phyloP scores from a whole-genome alignment of 2,113 vertebrate species.

The Aspiorhynchus laticeps region DNA sequence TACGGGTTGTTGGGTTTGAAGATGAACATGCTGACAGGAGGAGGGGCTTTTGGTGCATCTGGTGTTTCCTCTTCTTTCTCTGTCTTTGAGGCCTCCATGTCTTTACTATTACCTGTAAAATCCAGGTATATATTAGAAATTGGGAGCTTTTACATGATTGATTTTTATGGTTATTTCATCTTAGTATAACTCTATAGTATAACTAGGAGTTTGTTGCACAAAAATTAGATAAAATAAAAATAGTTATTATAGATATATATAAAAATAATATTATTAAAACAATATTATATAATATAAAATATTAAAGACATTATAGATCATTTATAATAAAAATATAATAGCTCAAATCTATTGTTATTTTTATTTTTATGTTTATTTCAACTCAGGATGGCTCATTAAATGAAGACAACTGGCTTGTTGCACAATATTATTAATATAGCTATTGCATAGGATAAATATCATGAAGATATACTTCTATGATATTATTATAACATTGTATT shows the following conservation, averaged over 20 bases:
- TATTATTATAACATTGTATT: neutral
- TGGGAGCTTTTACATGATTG: neutral
- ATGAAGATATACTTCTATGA: neutral
- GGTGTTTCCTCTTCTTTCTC: conserved; percentile 75
- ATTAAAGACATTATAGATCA: too few relatives aligned
- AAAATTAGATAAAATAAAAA: neutral
- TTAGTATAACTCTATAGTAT: neutral
- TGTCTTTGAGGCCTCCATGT: conserved; percentile 67
- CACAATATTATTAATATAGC: neutral
- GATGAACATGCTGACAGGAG: conserved; percentile 96
- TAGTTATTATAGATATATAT: neutral
- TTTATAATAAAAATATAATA: too few relatives aligned
- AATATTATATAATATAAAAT: too few relatives aligned
- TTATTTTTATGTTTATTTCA: neutral
- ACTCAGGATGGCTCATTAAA: neutral
- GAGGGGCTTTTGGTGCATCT: conserved; percentile 78
- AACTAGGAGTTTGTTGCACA: neutral
- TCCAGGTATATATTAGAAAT: neutral
- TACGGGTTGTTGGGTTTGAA: conserved; percentile 97
- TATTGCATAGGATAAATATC: neutral
- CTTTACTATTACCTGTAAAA: conserved; percentile 72
- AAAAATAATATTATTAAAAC: too few relatives aligned
- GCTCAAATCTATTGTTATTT: too few relatives aligned
- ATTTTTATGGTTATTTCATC: neutral
- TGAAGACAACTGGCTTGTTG: neutral